Base-by-base conservation (phyloP, 2,888 invertebrate species). In the Sphinx pinastri region DNA sequence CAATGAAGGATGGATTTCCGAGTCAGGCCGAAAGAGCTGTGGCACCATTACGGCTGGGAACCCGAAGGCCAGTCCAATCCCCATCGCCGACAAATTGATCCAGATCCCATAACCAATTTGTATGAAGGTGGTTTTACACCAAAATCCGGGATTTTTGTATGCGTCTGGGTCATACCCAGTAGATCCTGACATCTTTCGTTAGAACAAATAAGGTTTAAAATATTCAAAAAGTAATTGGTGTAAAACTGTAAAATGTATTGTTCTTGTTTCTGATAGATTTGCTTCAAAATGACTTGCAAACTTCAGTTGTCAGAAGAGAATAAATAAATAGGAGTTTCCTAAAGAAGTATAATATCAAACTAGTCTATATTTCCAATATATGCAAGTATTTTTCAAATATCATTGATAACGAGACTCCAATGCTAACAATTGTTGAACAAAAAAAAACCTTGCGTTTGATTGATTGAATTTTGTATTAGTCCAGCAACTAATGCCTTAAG, bases 31-130 rank as follows among this genome's bases (percentile, higher is more conserved):
- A 68, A 85, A 77, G 10, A 96, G 78, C 74, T 96, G 95, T 0
- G 96, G 95, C 31, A 95, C 83, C 0, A 94, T 94, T 7, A 95
- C 95, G 7, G 95, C 94, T 2, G 95, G 94, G 73, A 95, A 96
- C 0, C 95, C 95, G 77, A 95, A 95, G 0, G 94, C 93, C 84
- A 96, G 87, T 3, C 96, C 96, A 0, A 95, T 94, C 72, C 94
- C 94, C 14, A 96, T 85, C 25, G 95, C 93, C 0, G 95, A 94
- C 31, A 96, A 79, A 76, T 95, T 96, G 31, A 85, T 86, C 88
- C 90, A 88, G 13, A 86, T 4, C 0, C 89, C 88, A 60, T 90
- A 90, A 0, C 81, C 75, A 0, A 91, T 68, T 73, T 91, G 91
- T 10, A 88, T 83, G 71, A 73, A 77, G 0, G 88, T 84, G 0